phyloP scores from a whole-genome alignment of 2,113 vertebrate genomes.

The Electrona antarctica region DNA sequence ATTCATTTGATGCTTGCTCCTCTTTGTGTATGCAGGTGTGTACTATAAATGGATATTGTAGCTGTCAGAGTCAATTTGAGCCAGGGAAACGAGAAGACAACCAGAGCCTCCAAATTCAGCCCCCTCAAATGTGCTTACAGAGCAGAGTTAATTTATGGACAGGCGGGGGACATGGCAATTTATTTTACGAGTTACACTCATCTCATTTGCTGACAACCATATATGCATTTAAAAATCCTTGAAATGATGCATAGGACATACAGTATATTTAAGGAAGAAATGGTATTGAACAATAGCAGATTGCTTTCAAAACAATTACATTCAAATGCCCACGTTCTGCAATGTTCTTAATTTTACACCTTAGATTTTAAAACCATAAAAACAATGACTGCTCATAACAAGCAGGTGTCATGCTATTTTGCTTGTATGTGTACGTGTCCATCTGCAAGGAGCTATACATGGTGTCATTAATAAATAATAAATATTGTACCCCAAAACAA shows the following conservation, averaged over 20 bases:
- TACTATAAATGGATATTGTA: constrained; percentile 57
- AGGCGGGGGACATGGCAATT: constrained; percentile 36
- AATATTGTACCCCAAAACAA: constrained; percentile 42
- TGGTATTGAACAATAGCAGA: constrained; percentile 20
- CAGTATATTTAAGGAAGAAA: constrained; percentile 16
- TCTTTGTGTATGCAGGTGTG: constrained; percentile 44
- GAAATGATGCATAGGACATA: constrained; percentile 4
- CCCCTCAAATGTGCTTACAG: constrained; percentile 44
- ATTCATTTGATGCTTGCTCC: constrained; percentile 36
- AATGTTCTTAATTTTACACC: constrained; percentile 11
- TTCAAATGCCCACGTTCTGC: constrained; percentile 6
- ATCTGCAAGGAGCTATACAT: constrained; percentile 25
- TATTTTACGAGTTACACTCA: constrained; percentile 28
- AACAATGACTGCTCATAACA: neutral
- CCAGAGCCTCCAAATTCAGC: constrained; percentile 38
- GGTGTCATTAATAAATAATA: constrained; percentile 51
- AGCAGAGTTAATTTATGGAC: constrained; percentile 53
- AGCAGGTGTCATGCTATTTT: constrained; percentile 3
- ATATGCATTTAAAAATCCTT: constrained; percentile 42
- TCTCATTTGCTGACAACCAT: constrained; percentile 37
- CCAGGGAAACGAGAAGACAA: constrained; percentile 50
- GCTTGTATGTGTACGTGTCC: constrained; percentile 11
- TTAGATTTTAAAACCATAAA: constrained; percentile 37
- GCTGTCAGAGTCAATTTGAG: constrained; percentile 60
- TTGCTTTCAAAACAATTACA: constrained; percentile 37